Evolutionary conservation across 2,113 vertebrate species (phyloP).

Genomic region (Cervus canadensis): DNA sequence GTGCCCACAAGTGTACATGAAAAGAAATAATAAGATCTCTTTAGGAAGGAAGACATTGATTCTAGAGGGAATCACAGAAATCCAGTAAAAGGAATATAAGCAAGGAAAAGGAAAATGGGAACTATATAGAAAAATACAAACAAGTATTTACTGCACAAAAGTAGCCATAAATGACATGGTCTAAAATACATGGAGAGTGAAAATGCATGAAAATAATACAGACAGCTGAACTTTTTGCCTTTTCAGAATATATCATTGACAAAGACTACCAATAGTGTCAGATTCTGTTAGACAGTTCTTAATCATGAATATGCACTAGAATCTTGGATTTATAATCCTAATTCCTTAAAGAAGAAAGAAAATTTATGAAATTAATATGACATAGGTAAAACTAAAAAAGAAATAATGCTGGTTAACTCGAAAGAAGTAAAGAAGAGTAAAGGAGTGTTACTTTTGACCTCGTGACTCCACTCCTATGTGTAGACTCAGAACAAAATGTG

Average conservation of each 20-base stretch:
- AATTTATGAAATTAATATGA: background rate
- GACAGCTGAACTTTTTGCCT: background rate
- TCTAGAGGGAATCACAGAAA: background rate
- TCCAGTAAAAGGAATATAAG: background rate
- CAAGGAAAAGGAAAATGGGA: background rate
- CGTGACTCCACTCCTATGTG: background rate
- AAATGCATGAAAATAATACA: fast-evolving
- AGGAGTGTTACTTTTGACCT: background rate
- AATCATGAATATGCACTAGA: background rate
- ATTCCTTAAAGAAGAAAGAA: background rate
- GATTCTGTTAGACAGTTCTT: fast-evolving
- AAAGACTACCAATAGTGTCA: fast-evolving
- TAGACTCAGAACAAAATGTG: fast-evolving
- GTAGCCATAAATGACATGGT: fast-evolving
- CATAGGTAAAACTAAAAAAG: background rate
- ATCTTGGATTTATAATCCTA: background rate
- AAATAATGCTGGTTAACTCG: background rate
- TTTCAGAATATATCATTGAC: background rate
- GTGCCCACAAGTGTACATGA: background rate
- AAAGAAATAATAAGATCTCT: background rate
- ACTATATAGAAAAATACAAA: background rate
- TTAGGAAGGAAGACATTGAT: background rate
- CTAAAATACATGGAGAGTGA: background rate
- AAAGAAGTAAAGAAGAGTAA: background rate
- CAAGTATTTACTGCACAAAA: too few relatives aligned